A percentile compares a stretch with the other conserved stretches of the same genome.
Conservation (phyloP, 2,113 vertebrate genomes). For the Puma concolor region DNA sequence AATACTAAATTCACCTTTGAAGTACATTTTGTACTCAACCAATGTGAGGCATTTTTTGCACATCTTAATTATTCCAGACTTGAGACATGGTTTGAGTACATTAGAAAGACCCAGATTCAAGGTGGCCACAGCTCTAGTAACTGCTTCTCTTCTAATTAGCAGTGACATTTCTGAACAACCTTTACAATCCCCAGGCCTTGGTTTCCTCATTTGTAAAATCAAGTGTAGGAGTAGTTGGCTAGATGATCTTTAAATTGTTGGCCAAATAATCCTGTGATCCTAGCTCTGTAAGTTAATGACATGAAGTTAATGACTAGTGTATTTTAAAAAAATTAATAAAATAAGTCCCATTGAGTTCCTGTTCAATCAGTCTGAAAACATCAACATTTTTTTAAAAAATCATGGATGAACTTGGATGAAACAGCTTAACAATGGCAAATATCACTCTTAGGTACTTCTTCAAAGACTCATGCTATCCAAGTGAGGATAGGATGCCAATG, state of each 20-base stretch:
- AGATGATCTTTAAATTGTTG: not conserved
- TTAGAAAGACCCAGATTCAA: not conserved
- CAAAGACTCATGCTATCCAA: not conserved
- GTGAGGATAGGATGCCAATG: not conserved
- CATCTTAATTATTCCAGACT: constrained; percentile 53
- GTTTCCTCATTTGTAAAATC: not conserved
- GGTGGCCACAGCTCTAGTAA: not conserved
- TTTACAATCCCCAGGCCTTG: not conserved
- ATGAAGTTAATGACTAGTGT: not conserved
- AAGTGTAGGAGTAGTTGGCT: not conserved
- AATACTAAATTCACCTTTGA: constrained; percentile 73
- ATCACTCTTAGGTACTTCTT: not conserved
- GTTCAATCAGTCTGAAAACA: not conserved
- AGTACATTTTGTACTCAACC: constrained; percentile 59
- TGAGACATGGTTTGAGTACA: constrained; percentile 3
- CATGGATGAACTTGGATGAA: not conserved
- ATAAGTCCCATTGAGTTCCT: not conserved
- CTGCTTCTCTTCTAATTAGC: constrained; percentile 26
- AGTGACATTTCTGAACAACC: not conserved
- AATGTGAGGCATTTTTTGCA: constrained; percentile 46
- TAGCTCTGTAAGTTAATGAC: not conserved
- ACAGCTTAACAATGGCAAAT: not conserved
- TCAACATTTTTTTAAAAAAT: not conserved
- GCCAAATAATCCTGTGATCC: not conserved
- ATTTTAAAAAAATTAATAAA: not conserved